These are phyloP conservation scores for Oxycera nigricornis DNA, from an alignment of 2,888 invertebrate species.

Conservation along the genomic window DNA sequence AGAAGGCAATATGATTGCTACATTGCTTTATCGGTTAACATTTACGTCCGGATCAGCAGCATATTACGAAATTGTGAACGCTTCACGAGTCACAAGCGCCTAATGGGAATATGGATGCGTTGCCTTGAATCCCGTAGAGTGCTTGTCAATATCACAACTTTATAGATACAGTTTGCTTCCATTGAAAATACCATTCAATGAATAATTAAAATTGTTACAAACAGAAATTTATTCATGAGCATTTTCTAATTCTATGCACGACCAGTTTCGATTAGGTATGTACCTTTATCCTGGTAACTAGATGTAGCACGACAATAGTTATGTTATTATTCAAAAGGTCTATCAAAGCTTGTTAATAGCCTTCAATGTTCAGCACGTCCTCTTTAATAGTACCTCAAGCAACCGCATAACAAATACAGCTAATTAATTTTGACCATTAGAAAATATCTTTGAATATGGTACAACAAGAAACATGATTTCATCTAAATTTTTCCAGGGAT, in stretches of 20 bases:
- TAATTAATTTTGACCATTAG: not conserved
- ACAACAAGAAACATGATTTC: too few relatives aligned
- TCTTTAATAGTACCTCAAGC: not conserved
- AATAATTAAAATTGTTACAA: not conserved
- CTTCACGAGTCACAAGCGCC: not conserved
- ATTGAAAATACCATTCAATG: not conserved
- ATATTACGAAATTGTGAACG: slow-evolving; percentile 6
- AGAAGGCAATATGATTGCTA: slow-evolving; percentile 10
- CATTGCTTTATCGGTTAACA: not conserved
- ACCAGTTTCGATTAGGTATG: too few relatives aligned
- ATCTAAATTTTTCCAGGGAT: slow-evolving; percentile 67
- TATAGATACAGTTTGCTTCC: not conserved
- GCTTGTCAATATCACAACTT: too few relatives aligned
- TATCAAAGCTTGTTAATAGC: too few relatives aligned
- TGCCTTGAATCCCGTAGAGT: too few relatives aligned
- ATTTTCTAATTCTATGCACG: too few relatives aligned
- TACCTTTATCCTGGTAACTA: too few relatives aligned
- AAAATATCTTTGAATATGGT: not conserved
- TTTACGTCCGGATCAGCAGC: not conserved
- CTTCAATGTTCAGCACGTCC: too few relatives aligned
- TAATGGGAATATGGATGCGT: not conserved
- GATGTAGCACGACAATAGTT: too few relatives aligned
- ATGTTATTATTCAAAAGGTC: too few relatives aligned
- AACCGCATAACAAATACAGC: not conserved
- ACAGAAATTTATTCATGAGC: slow-evolving; percentile 3